phyloP scores from a whole-genome alignment of 2,797 vertebrate species.

The Parambassis ranga region DNA sequence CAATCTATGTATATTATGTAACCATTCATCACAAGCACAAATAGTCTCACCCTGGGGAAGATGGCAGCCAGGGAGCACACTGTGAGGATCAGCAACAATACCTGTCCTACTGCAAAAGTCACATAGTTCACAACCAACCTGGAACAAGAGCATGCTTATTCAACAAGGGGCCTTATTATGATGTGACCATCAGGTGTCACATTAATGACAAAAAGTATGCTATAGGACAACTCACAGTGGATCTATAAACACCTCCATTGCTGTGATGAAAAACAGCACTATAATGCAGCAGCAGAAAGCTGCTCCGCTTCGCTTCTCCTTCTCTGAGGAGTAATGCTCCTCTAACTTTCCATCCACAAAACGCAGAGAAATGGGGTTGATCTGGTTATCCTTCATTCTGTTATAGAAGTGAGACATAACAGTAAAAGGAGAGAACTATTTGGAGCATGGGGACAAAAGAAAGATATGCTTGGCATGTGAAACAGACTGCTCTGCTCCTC shows the following conservation, averaged over 20 bases:
- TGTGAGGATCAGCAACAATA: slow-evolving; percentile 88
- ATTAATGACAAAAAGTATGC: too few relatives aligned
- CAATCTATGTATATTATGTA: too few relatives aligned
- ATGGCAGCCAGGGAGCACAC: slow-evolving; percentile 90
- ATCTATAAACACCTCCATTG: slow-evolving; percentile 89
- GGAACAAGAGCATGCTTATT: slow-evolving; percentile 27
- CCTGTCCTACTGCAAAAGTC: slow-evolving; percentile 88
- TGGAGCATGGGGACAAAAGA: background rate
- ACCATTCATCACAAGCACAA: background rate
- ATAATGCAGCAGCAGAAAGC: slow-evolving; percentile 93
- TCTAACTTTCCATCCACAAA: slow-evolving; percentile 89
- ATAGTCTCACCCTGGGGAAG: slow-evolving; percentile 88
- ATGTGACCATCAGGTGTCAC: too few relatives aligned
- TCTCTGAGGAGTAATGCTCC: slow-evolving; percentile 89
- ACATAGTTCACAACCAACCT: slow-evolving; percentile 92
- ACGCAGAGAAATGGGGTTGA: slow-evolving; percentile 82
- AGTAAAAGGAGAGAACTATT: background rate
- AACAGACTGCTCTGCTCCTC: accelerated
- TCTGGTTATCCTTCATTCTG: slow-evolving; percentile 87
- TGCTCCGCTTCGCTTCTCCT: slow-evolving; percentile 90
- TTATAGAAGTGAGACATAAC: background rate
- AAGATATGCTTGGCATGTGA: too few relatives aligned
- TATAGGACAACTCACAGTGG: slow-evolving; percentile 79
- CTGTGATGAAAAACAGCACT: slow-evolving; percentile 86
- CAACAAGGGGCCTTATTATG: background rate